Conservation (phyloP, 2,888 invertebrate species). For the Cryptus armator region DNA sequence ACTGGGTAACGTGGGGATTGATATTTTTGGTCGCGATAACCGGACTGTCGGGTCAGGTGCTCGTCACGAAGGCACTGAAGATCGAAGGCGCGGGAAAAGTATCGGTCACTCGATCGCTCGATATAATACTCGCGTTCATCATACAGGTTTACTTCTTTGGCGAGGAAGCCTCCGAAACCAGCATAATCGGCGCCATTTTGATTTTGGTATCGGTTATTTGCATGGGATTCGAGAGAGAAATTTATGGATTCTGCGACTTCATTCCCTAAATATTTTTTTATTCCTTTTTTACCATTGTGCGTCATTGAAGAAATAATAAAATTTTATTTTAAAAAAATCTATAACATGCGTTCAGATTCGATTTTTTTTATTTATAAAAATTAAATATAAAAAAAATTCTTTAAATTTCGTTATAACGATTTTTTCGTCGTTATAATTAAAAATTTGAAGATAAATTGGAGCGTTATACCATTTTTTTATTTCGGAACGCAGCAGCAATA, state of each 20-base stretch:
- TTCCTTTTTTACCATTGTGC: neutral
- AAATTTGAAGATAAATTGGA: too few species aligned
- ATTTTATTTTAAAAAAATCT: neutral
- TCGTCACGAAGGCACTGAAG: slow-evolving; percentile 85
- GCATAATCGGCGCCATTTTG: slow-evolving; percentile 83
- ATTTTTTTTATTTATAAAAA: too few species aligned
- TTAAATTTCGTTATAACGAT: too few species aligned
- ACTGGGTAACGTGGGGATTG: slow-evolving; percentile 80
- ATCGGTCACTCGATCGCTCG: slow-evolving; percentile 85
- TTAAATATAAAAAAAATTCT: too few species aligned
- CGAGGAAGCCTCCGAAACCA: slow-evolving; percentile 84
- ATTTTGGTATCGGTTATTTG: slow-evolving; percentile 84
- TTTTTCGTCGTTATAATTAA: too few species aligned
- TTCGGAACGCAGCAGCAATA: too few species aligned
- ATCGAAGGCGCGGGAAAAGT: slow-evolving; percentile 86
- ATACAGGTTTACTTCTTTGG: slow-evolving; percentile 84
- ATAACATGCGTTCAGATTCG: too few species aligned
- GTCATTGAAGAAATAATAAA: slow-evolving; percentile 50
- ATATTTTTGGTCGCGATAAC: slow-evolving; percentile 81
- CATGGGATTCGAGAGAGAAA: slow-evolving; percentile 85
- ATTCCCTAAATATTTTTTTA: slow-evolving; percentile 76
- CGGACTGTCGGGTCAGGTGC: slow-evolving; percentile 84
- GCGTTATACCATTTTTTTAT: too few species aligned
- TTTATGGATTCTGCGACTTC: slow-evolving; percentile 82
- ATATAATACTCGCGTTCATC: slow-evolving; percentile 85